Conservation (phyloP, 2,888 invertebrate genomes). For the Brachylomia viminalis region DNA sequence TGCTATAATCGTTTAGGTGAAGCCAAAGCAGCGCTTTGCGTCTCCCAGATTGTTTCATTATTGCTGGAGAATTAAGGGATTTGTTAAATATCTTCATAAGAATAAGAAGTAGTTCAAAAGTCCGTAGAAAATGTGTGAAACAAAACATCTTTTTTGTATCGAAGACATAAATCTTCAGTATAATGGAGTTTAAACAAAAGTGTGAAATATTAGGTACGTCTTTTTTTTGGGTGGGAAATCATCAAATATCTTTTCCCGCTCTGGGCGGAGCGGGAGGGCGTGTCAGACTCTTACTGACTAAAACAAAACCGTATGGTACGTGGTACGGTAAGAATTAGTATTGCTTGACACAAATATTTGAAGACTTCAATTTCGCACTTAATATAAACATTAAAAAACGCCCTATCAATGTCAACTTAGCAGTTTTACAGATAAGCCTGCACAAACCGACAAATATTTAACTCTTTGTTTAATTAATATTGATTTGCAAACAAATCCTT, state of each 20-base stretch:
- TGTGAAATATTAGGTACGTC: not conserved
- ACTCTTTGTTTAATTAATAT: not conserved
- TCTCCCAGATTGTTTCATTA: slow-evolving; percentile 18
- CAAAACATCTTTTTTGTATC: not conserved
- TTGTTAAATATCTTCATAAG: slow-evolving; percentile 12
- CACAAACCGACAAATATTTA: slow-evolving; percentile 10
- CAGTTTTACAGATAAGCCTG: not conserved
- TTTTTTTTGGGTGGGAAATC: too few species aligned
- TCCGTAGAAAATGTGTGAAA: not conserved
- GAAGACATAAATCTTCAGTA: not conserved
- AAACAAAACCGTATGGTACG: too few species aligned
- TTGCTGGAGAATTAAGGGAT: slow-evolving; percentile 2
- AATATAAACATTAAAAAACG: not conserved
- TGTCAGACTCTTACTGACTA: too few species aligned
- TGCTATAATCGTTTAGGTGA: not conserved
- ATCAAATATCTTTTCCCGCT: too few species aligned
- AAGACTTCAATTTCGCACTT: not conserved
- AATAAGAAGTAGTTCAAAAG: not conserved
- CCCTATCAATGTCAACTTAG: not conserved
- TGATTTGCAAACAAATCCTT: slow-evolving; percentile 13
- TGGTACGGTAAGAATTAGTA: not conserved
- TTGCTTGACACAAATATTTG: too few species aligned
- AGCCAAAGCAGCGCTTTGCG: not conserved
- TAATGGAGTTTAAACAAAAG: not conserved
- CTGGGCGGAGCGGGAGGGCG: too few species aligned